Conservation (phyloP, 2,113 vertebrate species). For the Candoia aspera region DNA sequence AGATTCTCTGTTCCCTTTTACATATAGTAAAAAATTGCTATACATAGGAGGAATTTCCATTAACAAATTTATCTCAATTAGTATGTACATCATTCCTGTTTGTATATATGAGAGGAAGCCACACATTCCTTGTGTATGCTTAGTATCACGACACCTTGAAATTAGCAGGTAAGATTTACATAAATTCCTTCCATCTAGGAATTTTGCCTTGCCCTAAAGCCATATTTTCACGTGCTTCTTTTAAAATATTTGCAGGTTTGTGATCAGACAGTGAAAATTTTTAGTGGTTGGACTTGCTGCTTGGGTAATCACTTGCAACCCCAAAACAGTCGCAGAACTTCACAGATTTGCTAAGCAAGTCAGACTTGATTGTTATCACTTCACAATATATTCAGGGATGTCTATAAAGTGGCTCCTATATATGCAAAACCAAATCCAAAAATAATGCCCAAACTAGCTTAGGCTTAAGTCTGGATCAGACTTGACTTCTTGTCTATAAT, state of each 20-base stretch:
- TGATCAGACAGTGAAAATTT: background rate
- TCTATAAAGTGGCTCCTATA: background rate
- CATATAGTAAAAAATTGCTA: background rate
- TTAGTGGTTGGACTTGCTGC: background rate
- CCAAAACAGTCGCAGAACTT: conserved; percentile 11
- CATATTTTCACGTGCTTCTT: background rate
- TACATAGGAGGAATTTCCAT: background rate
- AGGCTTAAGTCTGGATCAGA: background rate
- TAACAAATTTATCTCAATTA: background rate
- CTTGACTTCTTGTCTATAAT: background rate
- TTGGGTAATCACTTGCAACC: conserved; percentile 11
- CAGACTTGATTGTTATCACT: conserved; percentile 12
- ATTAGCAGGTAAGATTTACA: background rate
- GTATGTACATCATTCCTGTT: background rate
- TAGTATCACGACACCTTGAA: background rate
- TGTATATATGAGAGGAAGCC: background rate
- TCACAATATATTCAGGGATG: conserved; percentile 1
- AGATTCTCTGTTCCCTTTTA: background rate
- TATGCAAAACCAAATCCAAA: background rate
- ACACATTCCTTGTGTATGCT: background rate
- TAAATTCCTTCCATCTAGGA: background rate
- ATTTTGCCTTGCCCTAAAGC: background rate
- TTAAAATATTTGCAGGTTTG: background rate
- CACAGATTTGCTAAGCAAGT: conserved; percentile 12
- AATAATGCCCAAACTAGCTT: background rate